Percentiles rank a stretch among this genome's conserved stretches.
phyloP scores from a whole-genome alignment of 2,888 invertebrate species.

The Lasioglossum villosulum region DNA sequence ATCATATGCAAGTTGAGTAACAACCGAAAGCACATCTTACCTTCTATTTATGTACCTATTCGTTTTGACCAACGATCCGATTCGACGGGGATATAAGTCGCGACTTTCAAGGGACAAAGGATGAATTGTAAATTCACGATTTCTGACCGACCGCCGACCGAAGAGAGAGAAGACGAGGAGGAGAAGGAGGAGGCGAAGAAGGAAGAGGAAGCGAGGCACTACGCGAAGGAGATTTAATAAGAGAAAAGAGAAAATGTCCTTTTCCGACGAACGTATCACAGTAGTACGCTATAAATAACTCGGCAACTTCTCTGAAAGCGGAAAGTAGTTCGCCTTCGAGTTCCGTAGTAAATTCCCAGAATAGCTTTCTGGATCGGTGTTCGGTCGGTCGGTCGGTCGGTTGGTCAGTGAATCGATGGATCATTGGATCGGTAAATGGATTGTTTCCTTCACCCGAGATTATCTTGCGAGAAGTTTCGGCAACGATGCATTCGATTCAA shows the following conservation, averaged over 20 bases:
- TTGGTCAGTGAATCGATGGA: neutral
- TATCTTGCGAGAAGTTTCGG: neutral
- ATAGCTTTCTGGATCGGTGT: conserved; percentile 78
- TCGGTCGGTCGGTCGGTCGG: conserved; percentile 36
- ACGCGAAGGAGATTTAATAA: neutral
- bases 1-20: conserved; percentile 24
- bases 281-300: conserved; percentile 80
- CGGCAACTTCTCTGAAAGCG: conserved; percentile 81
- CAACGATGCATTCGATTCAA: neutral
- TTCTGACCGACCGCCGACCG: neutral
- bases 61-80: neutral
- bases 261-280: conserved; percentile 71
- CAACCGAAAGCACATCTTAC: conserved; percentile 26
- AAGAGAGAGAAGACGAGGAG: neutral
- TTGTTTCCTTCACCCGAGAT: neutral
- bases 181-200: neutral
- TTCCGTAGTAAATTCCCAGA: conserved; percentile 82
- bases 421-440: conserved; percentile 5
- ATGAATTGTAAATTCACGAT: neutral
- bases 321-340: conserved; percentile 83
- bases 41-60: conserved; percentile 15
- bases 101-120: neutral
- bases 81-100: fast-evolving
- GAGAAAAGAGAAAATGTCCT: conserved; percentile 74
- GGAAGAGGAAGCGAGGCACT: neutral